phyloP scores from a whole-genome alignment of 2,888 invertebrate species.

The Pollenia angustigena region DNA sequence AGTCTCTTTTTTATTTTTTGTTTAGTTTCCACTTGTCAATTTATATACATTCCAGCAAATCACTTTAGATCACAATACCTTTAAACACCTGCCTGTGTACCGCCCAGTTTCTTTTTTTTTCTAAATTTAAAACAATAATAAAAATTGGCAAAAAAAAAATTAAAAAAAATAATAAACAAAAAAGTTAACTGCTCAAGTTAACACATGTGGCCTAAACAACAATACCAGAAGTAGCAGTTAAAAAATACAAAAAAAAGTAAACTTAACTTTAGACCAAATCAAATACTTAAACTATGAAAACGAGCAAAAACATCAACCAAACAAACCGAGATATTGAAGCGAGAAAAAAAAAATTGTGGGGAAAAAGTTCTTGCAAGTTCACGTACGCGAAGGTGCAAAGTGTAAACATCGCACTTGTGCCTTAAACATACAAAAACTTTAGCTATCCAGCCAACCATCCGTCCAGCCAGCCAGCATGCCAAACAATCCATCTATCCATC shows the following conservation, averaged over 20 bases:
- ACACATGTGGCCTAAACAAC: constrained; percentile 55
- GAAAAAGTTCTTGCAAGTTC: constrained; percentile 65
- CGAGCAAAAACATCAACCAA: constrained; percentile 32
- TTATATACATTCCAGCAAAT: not conserved
- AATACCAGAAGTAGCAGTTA: constrained; percentile 25
- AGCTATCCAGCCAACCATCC: constrained; percentile 37
- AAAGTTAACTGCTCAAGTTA: constrained; percentile 56
- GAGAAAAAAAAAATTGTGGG: constrained; percentile 22
- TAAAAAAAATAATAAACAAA: not conserved
- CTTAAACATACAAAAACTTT: constrained; percentile 49
- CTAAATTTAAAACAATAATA: constrained; percentile 18
- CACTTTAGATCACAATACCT: constrained; percentile 28
- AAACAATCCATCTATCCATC: constrained; percentile 30
- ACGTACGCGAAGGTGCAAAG: constrained; percentile 73
- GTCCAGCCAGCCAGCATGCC: not conserved
- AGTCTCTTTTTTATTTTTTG: not conserved
- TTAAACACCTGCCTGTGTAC: constrained; percentile 34
- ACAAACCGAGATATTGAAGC: constrained; percentile 41
- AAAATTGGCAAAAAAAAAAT: not conserved
- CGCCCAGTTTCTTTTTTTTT: not conserved
- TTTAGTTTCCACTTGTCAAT: not conserved
- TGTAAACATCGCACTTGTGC: constrained; percentile 73
- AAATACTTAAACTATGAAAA: constrained; percentile 27
- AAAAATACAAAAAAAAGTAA: constrained; percentile 34
- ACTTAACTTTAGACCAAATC: constrained; percentile 39